These are phyloP conservation scores for Verasper variegatus DNA, from an alignment of 2,113 vertebrate species.

Conservation along the genomic window DNA sequence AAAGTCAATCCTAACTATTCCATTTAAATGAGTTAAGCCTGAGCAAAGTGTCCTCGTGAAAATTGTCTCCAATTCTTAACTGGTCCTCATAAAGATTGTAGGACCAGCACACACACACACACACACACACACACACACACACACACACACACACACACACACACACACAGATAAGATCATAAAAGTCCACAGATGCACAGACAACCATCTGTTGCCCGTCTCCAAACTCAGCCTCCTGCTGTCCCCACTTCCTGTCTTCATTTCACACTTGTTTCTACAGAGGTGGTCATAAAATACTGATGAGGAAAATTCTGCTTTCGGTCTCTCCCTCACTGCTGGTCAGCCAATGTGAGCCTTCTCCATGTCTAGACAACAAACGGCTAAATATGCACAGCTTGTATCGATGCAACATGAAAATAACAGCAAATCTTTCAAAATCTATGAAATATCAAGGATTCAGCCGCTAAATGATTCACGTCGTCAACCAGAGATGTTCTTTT, in stretches of 20 bases:
- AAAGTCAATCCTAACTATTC: neutral
- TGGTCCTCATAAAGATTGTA: neutral
- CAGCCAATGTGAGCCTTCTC: neutral
- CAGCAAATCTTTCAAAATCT: too few species aligned
- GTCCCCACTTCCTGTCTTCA: conserved; percentile 39
- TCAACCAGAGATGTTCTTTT: neutral
- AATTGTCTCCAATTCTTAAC: neutral
- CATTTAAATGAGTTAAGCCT: too few species aligned
- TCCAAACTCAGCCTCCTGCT: conserved; percentile 40
- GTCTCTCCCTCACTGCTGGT: neutral
- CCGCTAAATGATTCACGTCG: neutral
- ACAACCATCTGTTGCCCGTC: conserved; percentile 36
- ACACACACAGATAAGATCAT: neutral
- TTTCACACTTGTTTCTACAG: conserved; percentile 26
- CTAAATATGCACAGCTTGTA: neutral
- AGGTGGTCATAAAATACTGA: conserved; percentile 44
- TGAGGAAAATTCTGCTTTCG: conserved; percentile 26
- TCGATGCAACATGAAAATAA: neutral
- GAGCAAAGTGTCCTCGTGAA: too few species aligned
- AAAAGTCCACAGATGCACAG: conserved; percentile 1
- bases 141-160: too few species aligned
- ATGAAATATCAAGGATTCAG: neutral
- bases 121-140: neutral
- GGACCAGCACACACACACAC: too few species aligned
- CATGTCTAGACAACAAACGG: neutral